Conservation (phyloP, 2,797 vertebrate genomes). For the Darevskia nairensis region DNA sequence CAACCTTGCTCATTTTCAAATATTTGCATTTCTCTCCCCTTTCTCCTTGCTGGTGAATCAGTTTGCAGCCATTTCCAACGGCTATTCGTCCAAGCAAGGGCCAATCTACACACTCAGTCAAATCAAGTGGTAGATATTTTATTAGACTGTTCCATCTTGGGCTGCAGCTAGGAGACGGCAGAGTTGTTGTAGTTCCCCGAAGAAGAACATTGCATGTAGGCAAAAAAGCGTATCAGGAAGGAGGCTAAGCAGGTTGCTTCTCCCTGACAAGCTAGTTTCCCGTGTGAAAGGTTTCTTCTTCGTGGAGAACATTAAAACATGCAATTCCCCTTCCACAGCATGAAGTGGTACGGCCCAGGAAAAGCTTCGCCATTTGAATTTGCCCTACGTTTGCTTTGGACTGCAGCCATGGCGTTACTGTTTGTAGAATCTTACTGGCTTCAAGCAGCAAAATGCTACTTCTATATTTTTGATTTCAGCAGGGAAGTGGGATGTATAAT, state of each 20-base stretch:
- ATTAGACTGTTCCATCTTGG: background rate
- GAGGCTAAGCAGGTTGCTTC: background rate
- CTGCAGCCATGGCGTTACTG: background rate
- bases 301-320: background rate
- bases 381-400: background rate
- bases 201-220: background rate
- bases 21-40: background rate
- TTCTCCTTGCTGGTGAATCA: background rate
- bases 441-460: slow-evolving; percentile 45
- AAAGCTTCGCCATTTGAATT: background rate
- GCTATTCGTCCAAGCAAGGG: background rate
- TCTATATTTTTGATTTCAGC: slow-evolving; percentile 60
- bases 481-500: slow-evolving; percentile 54
- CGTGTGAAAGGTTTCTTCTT: background rate
- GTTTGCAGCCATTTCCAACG: too few species aligned
- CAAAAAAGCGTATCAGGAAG: background rate
- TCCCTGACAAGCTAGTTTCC: background rate
- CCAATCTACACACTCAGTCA: background rate
- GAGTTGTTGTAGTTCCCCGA: background rate
- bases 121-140: background rate
- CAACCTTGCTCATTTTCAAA: background rate
- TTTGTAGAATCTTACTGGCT: background rate
- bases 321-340: background rate
- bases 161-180: background rate
- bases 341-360: background rate